A percentile compares a stretch with the other conserved stretches of the same genome.
Evolutionary conservation across 2,797 vertebrate species (phyloP).

Genomic region (Pangasius macronema): DNA sequence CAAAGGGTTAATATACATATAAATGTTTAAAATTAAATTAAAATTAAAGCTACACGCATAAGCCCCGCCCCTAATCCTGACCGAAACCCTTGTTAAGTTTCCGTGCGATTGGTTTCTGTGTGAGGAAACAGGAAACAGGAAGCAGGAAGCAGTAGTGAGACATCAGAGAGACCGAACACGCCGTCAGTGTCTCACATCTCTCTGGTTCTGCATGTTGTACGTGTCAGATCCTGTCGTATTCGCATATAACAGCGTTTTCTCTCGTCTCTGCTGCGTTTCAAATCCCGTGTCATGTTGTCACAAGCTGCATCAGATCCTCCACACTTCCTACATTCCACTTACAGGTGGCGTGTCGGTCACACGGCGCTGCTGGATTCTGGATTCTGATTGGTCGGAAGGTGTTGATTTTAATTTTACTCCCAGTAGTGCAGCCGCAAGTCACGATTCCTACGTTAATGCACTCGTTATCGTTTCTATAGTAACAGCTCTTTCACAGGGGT

Average conservation of each 20-base stretch:
- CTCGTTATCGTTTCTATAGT: neutral
- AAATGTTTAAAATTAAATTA: too few relatives aligned
- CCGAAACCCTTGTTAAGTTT: neutral
- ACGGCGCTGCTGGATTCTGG: neutral
- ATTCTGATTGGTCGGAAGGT: neutral
- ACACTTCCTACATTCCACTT: neutral
- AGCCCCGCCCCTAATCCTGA: neutral
- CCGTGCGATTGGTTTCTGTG: neutral
- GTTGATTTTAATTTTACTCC: neutral
- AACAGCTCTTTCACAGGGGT: neutral
- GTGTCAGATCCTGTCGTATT: neutral
- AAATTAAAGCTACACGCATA: neutral
- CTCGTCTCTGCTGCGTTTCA: constrained; percentile 3
- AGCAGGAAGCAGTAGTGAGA: neutral
- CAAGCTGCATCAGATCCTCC: neutral
- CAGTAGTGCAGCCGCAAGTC: neutral
- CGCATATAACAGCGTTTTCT: neutral
- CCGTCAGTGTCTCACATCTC: neutral
- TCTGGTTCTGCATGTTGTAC: neutral
- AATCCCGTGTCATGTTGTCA: neutral
- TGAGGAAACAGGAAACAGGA: too few relatives aligned
- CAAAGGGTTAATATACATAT: too few relatives aligned
- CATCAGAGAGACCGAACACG: neutral
- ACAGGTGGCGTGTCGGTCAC: neutral
- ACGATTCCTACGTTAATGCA: too few relatives aligned